These are phyloP conservation scores for Coregonus sp. DNA, from an alignment of 2,797 vertebrate genomes.

Conservation along the genomic window DNA sequence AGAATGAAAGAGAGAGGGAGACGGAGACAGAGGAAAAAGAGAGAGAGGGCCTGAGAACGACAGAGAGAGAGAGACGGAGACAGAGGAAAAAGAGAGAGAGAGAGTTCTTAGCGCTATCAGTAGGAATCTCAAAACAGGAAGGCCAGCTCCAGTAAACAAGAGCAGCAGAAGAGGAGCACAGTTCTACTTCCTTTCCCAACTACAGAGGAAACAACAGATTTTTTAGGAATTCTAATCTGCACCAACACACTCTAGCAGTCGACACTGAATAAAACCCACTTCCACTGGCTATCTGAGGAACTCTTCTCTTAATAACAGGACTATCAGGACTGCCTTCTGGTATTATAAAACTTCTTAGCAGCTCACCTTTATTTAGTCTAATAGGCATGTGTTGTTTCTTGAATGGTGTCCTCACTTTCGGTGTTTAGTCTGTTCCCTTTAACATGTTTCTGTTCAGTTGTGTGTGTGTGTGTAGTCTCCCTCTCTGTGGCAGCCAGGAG, in stretches of 20 bases:
- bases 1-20: too few relatives aligned
- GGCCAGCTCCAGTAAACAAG: constrained; percentile 77
- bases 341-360: not conserved
- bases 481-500: not conserved
- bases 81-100: not conserved
- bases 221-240: constrained; percentile 78
- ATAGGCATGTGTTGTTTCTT: not conserved
- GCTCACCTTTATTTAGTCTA: not conserved
- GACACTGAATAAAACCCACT: constrained; percentile 19
- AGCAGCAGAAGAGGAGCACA: constrained; percentile 66
- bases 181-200: constrained; percentile 74
- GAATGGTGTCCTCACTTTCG: not conserved
- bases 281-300: constrained; percentile 6
- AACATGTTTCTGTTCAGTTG: not conserved
- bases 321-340: not conserved
- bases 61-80: not conserved
- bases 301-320: not conserved
- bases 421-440: constrained; percentile 16
- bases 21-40: too few relatives aligned
- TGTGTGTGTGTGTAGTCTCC: constrained; percentile 2
- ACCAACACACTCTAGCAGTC: constrained; percentile 21
- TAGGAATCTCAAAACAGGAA: constrained; percentile 82
- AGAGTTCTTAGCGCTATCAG: constrained; percentile 68
- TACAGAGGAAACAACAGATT: constrained; percentile 75
- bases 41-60: not conserved